These are phyloP conservation scores for Rhinichthys klamathensis DNA, from an alignment of 2,113 vertebrate genomes.

Conservation along the genomic window DNA sequence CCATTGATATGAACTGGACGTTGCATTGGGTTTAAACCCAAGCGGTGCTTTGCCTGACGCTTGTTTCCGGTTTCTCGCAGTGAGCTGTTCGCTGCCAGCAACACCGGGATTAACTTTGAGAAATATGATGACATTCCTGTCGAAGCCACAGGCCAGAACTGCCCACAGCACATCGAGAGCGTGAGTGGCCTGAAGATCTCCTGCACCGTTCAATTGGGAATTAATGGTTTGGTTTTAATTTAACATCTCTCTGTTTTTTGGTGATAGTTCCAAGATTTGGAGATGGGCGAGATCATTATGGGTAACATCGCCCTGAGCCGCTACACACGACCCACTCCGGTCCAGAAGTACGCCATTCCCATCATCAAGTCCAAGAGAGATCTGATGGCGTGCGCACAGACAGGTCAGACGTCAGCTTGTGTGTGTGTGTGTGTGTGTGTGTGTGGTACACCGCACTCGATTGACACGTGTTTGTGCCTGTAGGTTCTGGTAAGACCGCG, in stretches of 20 bases:
- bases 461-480: background rate
- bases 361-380: constrained; percentile 96
- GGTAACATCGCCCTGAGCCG: constrained; percentile 92
- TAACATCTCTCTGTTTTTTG: background rate
- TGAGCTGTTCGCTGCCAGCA: constrained; percentile 92
- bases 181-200: constrained; percentile 74
- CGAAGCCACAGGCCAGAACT: constrained; percentile 93
- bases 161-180: constrained; percentile 93
- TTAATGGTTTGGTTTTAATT: background rate
- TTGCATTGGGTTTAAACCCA: background rate
- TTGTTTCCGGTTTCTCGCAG: constrained; percentile 66
- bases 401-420: constrained; percentile 74
- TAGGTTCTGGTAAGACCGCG: constrained; percentile 93
- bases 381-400: constrained; percentile 98
- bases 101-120: constrained; percentile 99
- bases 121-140: constrained; percentile 99
- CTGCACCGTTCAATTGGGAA: no score
- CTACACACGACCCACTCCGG: constrained; percentile 94
- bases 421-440: background rate
- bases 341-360: constrained; percentile 97
- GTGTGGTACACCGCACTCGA: background rate
- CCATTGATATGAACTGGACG: background rate
- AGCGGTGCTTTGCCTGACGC: background rate
- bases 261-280: constrained; percentile 90
- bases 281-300: constrained; percentile 98